These are phyloP conservation scores for Acronicta aceris DNA, from an alignment of 2,888 invertebrate species.

Conservation along the genomic window DNA sequence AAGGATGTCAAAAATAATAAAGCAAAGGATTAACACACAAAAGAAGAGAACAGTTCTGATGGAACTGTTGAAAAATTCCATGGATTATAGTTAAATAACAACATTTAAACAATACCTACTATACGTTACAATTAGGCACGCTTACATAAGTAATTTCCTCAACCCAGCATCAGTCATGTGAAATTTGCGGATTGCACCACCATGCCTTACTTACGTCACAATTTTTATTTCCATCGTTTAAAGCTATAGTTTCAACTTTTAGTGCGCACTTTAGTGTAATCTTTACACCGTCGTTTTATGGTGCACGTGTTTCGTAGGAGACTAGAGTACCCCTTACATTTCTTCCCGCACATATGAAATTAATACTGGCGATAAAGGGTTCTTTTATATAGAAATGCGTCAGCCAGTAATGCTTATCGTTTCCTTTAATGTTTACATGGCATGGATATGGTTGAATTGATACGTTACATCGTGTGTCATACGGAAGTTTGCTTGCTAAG, in stretches of 20 bases:
- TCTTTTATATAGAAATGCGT: conserved; percentile 33
- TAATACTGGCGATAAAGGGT: conserved; percentile 26
- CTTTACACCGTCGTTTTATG: conserved; percentile 47
- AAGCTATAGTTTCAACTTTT: conserved; percentile 23
- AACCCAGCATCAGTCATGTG: conserved; percentile 20
- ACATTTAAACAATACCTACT: conserved; percentile 16
- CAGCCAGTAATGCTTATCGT: conserved; percentile 22
- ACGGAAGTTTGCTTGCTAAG: conserved; percentile 13
- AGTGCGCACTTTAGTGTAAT: conserved; percentile 41
- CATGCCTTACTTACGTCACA: conserved; percentile 40
- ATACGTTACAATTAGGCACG: conserved; percentile 31
- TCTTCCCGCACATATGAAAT: conserved; percentile 29
- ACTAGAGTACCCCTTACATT: conserved; percentile 40
- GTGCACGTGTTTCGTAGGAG: conserved; percentile 39
- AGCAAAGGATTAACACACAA: conserved; percentile 20
- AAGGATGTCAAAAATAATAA: conserved; percentile 41
- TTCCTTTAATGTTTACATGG: conserved; percentile 11
- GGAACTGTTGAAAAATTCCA: conserved; percentile 25
- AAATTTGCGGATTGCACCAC: conserved; percentile 30
- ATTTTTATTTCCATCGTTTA: conserved; percentile 40
- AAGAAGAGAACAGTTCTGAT: neutral
- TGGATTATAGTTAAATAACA: conserved; percentile 34
- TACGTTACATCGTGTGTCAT: conserved; percentile 6
- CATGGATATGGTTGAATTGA: conserved; percentile 1
- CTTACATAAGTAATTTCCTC: conserved; percentile 33